Evolutionary conservation across 2,888 invertebrate genomes (phyloP).

Genomic region (Xylota sylvarum): DNA sequence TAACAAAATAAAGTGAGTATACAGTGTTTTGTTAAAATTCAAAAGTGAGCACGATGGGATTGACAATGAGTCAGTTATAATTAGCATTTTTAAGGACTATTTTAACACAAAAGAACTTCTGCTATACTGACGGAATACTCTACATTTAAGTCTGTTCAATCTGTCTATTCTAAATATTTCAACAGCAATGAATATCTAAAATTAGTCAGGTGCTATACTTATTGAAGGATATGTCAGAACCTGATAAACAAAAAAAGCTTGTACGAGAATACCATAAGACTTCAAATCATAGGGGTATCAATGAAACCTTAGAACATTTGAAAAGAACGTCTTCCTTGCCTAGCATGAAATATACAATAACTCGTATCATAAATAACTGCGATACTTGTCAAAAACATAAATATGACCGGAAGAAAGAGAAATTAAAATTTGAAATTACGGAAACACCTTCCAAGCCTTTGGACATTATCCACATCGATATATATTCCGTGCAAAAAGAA

Average conservation of each 20-base stretch:
- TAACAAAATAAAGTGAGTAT: too few relatives aligned
- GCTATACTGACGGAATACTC: conserved; percentile 26
- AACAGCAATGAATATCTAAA: conserved; percentile 20
- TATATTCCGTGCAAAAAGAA: too few relatives aligned
- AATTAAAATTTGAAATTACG: too few relatives aligned
- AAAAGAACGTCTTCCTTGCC: conserved; percentile 57
- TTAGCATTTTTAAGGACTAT: conserved; percentile 29
- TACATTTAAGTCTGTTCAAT: conserved; percentile 40
- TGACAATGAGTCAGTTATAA: too few relatives aligned
- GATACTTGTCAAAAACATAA: neutral
- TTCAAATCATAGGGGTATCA: conserved; percentile 29
- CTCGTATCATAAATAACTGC: neutral
- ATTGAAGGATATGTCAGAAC: conserved; percentile 1
- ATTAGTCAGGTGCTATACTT: conserved; percentile 34
- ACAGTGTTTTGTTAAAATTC: too few relatives aligned
- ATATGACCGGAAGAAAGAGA: neutral
- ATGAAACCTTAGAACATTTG: conserved; percentile 34
- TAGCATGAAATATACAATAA: conserved; percentile 44
- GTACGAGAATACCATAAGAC: conserved; percentile 26
- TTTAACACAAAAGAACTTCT: conserved; percentile 21
- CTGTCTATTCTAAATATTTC: conserved; percentile 33
- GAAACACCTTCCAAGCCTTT: too few relatives aligned
- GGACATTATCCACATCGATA: too few relatives aligned
- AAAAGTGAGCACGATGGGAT: too few relatives aligned
- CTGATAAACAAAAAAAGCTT: conserved; percentile 7